A percentile compares a stretch with the other conserved stretches of the same genome.
phyloP scores from a whole-genome alignment of 2,797 vertebrate species.

The Miichthys miiuy region DNA sequence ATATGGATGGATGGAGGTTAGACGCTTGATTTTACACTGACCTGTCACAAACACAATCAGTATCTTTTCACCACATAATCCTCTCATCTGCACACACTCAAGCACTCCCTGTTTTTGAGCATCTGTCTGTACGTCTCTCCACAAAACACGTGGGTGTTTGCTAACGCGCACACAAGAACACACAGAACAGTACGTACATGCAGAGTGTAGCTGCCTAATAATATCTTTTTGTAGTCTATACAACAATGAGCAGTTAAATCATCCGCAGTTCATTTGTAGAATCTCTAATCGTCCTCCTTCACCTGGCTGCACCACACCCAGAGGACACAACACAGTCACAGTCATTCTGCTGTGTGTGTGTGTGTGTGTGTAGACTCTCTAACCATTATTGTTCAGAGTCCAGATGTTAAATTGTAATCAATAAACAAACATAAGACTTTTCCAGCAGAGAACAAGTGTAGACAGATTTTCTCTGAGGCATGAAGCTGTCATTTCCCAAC shows the following conservation, averaged over 20 bases:
- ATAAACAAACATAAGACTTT: background rate
- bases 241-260: conserved; percentile 21
- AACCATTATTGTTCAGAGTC: background rate
- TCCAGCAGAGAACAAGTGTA: background rate
- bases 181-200: too few species aligned
- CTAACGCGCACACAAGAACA: background rate
- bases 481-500: background rate
- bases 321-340: conserved; percentile 6
- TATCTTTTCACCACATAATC: background rate
- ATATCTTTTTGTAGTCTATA: conserved; percentile 16
- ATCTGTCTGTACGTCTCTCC: background rate
- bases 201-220: background rate
- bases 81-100: background rate
- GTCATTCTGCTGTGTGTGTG: background rate
- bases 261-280: conserved; percentile 14
- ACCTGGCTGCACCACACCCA: background rate
- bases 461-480: background rate
- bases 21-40: conserved; percentile 5
- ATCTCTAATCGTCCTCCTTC: conserved; percentile 21
- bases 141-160: background rate
- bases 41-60: background rate
- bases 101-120: background rate
- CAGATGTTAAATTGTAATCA: background rate
- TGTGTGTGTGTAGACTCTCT: background rate
- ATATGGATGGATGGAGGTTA: conserved; percentile 16